Evolutionary conservation across 1,140 invertebrate species (phyloP).

Genomic region (Orius laevigatus): DNA sequence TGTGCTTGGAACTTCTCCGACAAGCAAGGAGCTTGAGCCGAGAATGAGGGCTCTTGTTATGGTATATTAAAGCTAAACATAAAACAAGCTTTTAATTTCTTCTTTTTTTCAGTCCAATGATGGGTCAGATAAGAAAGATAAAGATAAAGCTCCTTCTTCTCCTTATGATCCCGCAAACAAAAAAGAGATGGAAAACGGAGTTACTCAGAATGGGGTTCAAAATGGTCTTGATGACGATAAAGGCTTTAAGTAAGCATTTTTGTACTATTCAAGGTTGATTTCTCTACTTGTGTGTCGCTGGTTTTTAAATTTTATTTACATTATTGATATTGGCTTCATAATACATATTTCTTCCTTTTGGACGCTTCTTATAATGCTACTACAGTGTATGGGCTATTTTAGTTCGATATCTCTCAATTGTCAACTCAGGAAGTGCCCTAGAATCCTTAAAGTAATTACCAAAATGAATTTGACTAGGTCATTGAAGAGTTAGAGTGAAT

Average conservation of each 20-base stretch:
- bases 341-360: no score
- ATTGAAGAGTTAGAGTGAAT: no score
- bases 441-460: no score
- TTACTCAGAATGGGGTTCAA: conserved; percentile 45
- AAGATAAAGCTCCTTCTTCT: conserved; percentile 47
- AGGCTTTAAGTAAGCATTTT: conserved; percentile 68
- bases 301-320: no score
- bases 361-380: no score
- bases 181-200: conserved; percentile 35
- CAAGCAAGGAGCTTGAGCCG: conserved; percentile 55
- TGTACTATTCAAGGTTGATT: no score
- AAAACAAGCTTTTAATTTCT: not conserved
- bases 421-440: no score
- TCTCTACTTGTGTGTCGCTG: no score
- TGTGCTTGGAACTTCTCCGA: conserved; percentile 80
- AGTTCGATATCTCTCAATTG: no score
- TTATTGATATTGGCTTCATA: no score
- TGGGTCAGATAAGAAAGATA: conserved; percentile 35
- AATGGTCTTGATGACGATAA: conserved; percentile 84
- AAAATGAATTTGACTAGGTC: no score
- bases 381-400: no score
- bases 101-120: conserved; percentile 20
- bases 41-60: conserved; percentile 55
- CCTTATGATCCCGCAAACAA: conserved; percentile 44
- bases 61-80: conserved; percentile 26